These are phyloP conservation scores for Acanthurus tractus DNA, from an alignment of 2,797 vertebrate genomes.

Conservation along the genomic window DNA sequence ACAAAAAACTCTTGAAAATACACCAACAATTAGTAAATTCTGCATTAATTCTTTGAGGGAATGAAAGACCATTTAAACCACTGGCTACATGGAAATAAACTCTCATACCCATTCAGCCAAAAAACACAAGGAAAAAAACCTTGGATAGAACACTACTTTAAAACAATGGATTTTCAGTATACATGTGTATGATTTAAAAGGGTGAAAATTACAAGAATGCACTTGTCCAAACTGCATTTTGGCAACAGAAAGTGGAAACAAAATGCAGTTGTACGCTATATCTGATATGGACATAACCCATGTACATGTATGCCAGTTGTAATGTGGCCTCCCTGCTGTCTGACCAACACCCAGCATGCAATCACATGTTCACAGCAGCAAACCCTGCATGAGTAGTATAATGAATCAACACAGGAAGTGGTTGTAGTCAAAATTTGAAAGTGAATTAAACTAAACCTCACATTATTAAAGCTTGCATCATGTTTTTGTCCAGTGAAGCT, in stretches of 20 bases:
- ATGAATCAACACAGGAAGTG: constrained; percentile 57
- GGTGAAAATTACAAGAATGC: constrained; percentile 15
- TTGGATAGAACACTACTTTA: neutral
- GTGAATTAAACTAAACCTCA: constrained; percentile 12
- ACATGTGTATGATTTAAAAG: constrained; percentile 32
- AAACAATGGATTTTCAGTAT: constrained; percentile 25
- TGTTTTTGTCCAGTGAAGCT: neutral
- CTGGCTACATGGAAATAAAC: neutral
- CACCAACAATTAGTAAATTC: neutral
- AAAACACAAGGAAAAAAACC: neutral
- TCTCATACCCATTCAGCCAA: neutral
- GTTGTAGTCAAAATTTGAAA: constrained; percentile 35
- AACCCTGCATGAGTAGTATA: constrained; percentile 15
- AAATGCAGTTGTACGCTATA: constrained; percentile 18
- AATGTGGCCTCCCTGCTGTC: constrained; percentile 19
- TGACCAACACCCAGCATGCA: constrained; percentile 22
- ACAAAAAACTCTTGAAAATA: neutral
- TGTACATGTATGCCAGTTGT: constrained; percentile 37
- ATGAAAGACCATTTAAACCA: neutral
- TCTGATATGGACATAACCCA: constrained; percentile 46
- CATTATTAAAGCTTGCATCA: constrained; percentile 29
- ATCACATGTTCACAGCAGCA: constrained; percentile 25
- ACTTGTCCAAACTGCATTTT: constrained; percentile 10
- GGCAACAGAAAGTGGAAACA: constrained; percentile 24
- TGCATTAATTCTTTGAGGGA: neutral